Base-by-base conservation (phyloP, 1,140 invertebrate species). In the Archivesica marissinica region DNA sequence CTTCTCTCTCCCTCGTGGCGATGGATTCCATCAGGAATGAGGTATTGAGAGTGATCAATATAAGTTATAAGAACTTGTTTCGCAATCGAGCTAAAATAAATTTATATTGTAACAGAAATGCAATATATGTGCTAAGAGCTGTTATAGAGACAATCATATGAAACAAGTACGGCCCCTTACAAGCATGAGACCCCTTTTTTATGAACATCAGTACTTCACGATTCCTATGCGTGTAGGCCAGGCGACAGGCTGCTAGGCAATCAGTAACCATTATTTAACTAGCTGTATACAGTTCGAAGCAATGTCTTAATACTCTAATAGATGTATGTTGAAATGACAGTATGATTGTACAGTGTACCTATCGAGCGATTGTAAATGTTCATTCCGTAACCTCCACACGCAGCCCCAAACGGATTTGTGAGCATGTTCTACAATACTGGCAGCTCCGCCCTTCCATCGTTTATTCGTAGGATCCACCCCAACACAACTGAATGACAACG, bases 351-450 rank as follows among this genome's bases (percentile, higher is more conserved):
- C 52, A 47, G 9, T 35, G 11, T 61, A 81, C 78, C 78, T 81
- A 23, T 81, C 78, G 23, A 81, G 41, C 15, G 78, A 54, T 1
- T 41, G 3, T 1, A 35, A 6, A 30, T 81, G 59, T 39, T 81
- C 78, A 17, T 68, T 52, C 11, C 47, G 47, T 15, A 81, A n/a
- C n/a, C 61, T 50, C 78, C 78, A 81, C 11, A 81, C 44, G 25
- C 78, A 81, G 4, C 78, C 78, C 78, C 78, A 81, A 17, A 81
- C 78, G 0, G 50, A 56, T 9, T 13, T n/a, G 6, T 41, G 28
- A 0, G 64, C 41, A 7, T 39, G 15, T 0, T 47, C 41, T 13
- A n/a, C 20, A 4, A 81, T 81, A 41, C 61, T 81, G 9, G 78
- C 78, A 1, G 64, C 78, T 0, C 56, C 78, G 9, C 78, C 78